Evolutionary conservation across 2,888 invertebrate genomes (phyloP).

Genomic region (Mantis religiosa): DNA sequence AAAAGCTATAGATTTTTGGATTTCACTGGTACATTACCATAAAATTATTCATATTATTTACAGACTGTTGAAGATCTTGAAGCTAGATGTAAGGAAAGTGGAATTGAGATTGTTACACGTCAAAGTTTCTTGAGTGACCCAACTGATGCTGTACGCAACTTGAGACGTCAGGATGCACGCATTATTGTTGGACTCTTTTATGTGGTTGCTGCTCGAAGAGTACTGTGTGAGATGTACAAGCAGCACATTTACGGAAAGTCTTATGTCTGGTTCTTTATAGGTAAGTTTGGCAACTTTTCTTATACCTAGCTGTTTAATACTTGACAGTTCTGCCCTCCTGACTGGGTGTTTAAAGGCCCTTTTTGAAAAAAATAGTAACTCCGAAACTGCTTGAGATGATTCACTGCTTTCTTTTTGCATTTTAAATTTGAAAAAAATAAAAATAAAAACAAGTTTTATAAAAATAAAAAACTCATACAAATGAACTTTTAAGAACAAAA

Average conservation of each 20-base stretch:
- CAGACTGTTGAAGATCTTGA: slow-evolving; percentile 97
- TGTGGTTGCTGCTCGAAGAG: slow-evolving; percentile 92
- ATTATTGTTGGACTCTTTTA: slow-evolving; percentile 98
- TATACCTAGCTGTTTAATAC: too few relatives aligned
- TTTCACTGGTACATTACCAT: too few relatives aligned
- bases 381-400: too few relatives aligned
- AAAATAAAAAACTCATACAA: too few relatives aligned
- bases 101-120: slow-evolving; percentile 92
- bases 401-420: too few relatives aligned
- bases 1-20: too few relatives aligned
- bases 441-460: too few relatives aligned
- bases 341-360: too few relatives aligned
- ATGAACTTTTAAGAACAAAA: too few relatives aligned
- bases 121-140: slow-evolving; percentile 98
- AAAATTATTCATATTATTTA: slow-evolving; percentile 36
- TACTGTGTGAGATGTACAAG: slow-evolving; percentile 94
- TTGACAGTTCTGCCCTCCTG: too few relatives aligned
- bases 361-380: too few relatives aligned
- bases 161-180: slow-evolving; percentile 91
- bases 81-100: slow-evolving; percentile 82
- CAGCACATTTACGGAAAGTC: slow-evolving; percentile 90
- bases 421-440: too few relatives aligned
- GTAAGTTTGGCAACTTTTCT: slow-evolving; percentile 48
- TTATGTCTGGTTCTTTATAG: slow-evolving; percentile 99
- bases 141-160: slow-evolving; percentile 89